These are phyloP conservation scores for Macaca nemestrina DNA, from an alignment of 2,113 vertebrate species.

Conservation along the genomic window DNA sequence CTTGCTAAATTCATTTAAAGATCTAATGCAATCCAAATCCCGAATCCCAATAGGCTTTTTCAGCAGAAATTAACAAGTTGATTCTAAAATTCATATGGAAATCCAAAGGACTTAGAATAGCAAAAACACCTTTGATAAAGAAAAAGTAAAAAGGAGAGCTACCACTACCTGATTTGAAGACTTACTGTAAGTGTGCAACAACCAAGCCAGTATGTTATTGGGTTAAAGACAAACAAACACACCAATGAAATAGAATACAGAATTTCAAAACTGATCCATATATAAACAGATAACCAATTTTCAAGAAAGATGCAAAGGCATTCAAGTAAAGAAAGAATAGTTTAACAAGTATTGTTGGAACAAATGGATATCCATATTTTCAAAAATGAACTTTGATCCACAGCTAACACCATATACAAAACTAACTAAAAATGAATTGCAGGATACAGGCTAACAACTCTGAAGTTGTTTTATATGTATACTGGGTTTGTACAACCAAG, in stretches of 20 bases:
- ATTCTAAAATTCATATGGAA: slow-evolving; percentile 34
- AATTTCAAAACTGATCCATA: not conserved
- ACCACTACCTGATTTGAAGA: slow-evolving; percentile 1
- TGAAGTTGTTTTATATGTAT: not conserved
- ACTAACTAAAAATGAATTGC: slow-evolving; percentile 2
- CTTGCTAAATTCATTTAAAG: not conserved
- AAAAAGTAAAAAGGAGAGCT: not conserved
- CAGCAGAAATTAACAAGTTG: not conserved
- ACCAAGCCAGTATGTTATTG: not conserved
- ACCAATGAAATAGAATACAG: not conserved
- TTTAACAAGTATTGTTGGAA: not conserved
- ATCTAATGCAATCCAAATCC: not conserved
- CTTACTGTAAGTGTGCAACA: not conserved
- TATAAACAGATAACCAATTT: not conserved
- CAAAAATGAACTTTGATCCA: not conserved
- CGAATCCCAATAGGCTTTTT: not conserved
- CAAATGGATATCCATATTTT: not conserved
- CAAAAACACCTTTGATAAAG: slow-evolving; percentile 6
- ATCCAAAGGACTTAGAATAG: not conserved
- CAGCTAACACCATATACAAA: not conserved
- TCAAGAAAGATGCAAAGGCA: not conserved
- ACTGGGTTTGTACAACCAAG: not conserved
- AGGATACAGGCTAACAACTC: not conserved
- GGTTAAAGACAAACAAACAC: not conserved
- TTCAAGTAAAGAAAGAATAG: not conserved